phyloP scores from a whole-genome alignment of 2,888 invertebrate species.

The Acholoe squamosa region DNA sequence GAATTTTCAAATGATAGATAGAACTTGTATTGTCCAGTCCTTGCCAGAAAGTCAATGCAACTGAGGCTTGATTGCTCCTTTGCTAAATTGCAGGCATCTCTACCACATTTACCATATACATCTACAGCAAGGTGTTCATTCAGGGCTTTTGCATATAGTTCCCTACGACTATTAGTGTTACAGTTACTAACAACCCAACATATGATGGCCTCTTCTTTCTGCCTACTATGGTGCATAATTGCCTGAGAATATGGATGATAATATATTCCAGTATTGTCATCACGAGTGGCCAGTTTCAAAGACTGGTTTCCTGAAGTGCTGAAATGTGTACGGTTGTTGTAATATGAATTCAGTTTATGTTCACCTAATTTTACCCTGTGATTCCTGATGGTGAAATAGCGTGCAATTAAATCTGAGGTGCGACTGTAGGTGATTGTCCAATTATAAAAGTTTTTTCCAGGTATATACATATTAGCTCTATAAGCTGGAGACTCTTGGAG shows the following conservation, averaged over 20 bases:
- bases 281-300: too few species aligned
- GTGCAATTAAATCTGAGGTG: background rate
- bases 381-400: background rate
- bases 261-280: too few species aligned
- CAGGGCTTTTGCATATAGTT: background rate
- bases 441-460: background rate
- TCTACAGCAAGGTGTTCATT: background rate
- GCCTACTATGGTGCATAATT: background rate
- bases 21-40: background rate
- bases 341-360: background rate
- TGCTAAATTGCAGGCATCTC: background rate
- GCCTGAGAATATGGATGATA: too few species aligned
- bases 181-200: background rate
- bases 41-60: background rate
- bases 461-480: background rate
- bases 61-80: background rate
- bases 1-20: conserved; percentile 1
- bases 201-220: background rate
- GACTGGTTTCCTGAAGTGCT: too few species aligned
- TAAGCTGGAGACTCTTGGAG: background rate
- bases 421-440: background rate
- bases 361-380: background rate
- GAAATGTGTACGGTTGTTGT: background rate
- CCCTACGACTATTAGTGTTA: background rate
- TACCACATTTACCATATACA: background rate